Evolutionary conservation across 2,888 invertebrate genomes (phyloP), one percentile per base, ranked within the genome.

Genomic region (Himalopsyche anomala): DNA sequence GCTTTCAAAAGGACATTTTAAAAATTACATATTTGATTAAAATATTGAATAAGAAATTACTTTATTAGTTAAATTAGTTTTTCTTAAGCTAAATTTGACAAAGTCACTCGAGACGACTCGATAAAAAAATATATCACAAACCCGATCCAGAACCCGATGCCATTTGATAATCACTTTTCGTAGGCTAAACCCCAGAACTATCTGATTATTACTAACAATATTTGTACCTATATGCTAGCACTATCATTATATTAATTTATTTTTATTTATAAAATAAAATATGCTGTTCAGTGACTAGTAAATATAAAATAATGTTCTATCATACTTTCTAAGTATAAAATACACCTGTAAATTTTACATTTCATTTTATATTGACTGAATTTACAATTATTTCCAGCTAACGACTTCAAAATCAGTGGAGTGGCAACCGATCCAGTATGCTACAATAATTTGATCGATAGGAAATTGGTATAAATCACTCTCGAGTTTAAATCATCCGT

Each of bases 371-470:
- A 62, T 62, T 62, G 62, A 28, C 62, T 62, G 62, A 62, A 62
- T 62, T 62, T 62, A 62, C 62, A 62, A 62, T 62, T 62, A 62
- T 62, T 62, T 62, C 19, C 62, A 11, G 19, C 19, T 62, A 19
- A 11, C 28, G 62, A 62, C 2, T 62, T 19, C 62, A 62, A 62
- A 62, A 11, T 62, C 62, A 28, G n/a, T 62, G 19, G 11, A 62
- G 62, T 62, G 15, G 62, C 62, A 62, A 28, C 2, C 51, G 62
- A 19, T 19, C 8, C 62, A 28, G 62, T 62, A 19, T 19, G 19
- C 19, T 62, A 62, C 62, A 62, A 19, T 62, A 62, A 62, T 11
- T 28, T 19, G 62, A 62, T 62, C 62, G 62, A 62, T 62, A 19
- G 62, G 19, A 62, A 62, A 62, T 62, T 62, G 62, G 62, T 62